Evolutionary conservation across 2,113 vertebrate genomes (phyloP).

Genomic region (Esox niger): DNA sequence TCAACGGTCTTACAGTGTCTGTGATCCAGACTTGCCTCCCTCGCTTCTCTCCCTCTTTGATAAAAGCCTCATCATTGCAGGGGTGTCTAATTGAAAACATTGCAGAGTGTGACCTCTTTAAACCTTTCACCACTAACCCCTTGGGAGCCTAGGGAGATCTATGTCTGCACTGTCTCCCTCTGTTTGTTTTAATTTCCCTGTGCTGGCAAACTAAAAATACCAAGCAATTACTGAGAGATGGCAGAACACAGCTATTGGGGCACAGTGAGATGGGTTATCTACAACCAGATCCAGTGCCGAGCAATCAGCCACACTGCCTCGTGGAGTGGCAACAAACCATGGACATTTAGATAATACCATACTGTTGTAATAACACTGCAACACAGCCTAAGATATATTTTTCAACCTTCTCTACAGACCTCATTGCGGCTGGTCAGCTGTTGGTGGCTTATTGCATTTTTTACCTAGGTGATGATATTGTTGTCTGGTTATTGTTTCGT

Average conservation of each 20-base stretch:
- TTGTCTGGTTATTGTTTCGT: background rate
- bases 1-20: background rate
- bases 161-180: slow-evolving; percentile 36
- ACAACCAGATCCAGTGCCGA: slow-evolving; percentile 61
- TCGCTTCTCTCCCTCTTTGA: slow-evolving; percentile 25
- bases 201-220: slow-evolving; percentile 62
- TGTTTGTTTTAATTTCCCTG: slow-evolving; percentile 68
- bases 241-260: slow-evolving; percentile 45
- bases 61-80: slow-evolving; percentile 50
- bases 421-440: slow-evolving; percentile 20
- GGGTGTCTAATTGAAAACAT: slow-evolving; percentile 58
- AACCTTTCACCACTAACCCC: slow-evolving; percentile 43
- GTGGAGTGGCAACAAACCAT: slow-evolving; percentile 18
- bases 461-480: background rate
- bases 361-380: background rate
- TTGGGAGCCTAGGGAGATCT: slow-evolving; percentile 46
- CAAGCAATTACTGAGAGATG: slow-evolving; percentile 63
- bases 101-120: slow-evolving; percentile 39
- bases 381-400: background rate
- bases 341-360: slow-evolving; percentile 34
- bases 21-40: background rate
- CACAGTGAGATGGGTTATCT: slow-evolving; percentile 58
- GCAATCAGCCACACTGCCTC: slow-evolving; percentile 40
- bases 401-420: background rate
- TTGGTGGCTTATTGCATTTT: slow-evolving; percentile 27